Evolutionary conservation across 1,140 invertebrate species (phyloP), one percentile per base, ranked within the genome.

Genomic region (Orussus abietinus): DNA sequence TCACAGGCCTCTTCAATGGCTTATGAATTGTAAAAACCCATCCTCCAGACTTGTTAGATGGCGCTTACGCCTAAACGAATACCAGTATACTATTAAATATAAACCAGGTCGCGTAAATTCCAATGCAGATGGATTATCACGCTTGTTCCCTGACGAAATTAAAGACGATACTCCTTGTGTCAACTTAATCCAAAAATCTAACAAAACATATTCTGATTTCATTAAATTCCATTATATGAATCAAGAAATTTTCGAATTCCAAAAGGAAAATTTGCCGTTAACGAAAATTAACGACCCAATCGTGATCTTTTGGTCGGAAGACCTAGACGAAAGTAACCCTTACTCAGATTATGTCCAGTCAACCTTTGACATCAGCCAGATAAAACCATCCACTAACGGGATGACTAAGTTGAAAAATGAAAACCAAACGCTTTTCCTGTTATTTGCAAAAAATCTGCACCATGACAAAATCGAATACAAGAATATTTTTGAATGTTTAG

Each of bases 31-130:
- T 0, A 75, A 69, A 55, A 64, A 75, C 32, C 64, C 65, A 4
- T 58, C 45, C 3, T 60, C 53, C 17, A 42, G 64, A 43, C 47
- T 80, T 12, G 52, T 71, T 4, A 50, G 73, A 40, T 80, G 76
- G 75, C 34, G 62, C 20, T 26, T 67, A 3, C 49, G 55, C 55
- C 34, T 72, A n/a, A 40, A 48, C n/a, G 66, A 75, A 42, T 78
- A 67, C 53, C 46, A 70, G 17, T 76, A 69, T 47, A 45, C 68
- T 38, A 69, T 79, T 2, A 31, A 49, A 18, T 72, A 75, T 38
- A 72, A 66, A 59, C 54, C 49, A 5, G 68, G 69, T 6, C 57
- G 50, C 50, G 38, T 44, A 11, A 75, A 74, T 44, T 45, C 42
- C 6, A 66, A 64, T 10, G 67, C 66, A 2, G 72, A 74, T 44